Percentiles rank a stretch among this genome's conserved stretches.
These are phyloP conservation scores for Galbula dea DNA, from an alignment of 2,113 vertebrate species.

Conservation along the genomic window DNA sequence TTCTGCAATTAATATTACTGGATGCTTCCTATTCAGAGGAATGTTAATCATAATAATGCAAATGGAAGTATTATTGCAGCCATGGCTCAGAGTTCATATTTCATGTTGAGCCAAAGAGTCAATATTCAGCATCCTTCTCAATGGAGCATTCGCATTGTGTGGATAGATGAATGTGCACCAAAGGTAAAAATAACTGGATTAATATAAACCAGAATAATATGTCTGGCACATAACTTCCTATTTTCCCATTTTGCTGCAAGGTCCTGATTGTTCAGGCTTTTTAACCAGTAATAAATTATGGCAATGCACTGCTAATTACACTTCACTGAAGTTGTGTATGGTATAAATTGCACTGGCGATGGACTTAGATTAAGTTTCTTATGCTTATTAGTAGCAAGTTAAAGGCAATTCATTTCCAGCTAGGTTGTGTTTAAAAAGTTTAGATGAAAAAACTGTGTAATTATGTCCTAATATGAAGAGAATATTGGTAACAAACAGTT, in stretches of 20 bases:
- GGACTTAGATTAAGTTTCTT: conserved; percentile 61
- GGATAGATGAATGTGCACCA: conserved; percentile 22
- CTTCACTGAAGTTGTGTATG: conserved; percentile 36
- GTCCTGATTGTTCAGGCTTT: conserved; percentile 59
- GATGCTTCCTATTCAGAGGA: conserved; percentile 32
- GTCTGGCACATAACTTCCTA: conserved; percentile 29
- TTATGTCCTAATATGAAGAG: neutral
- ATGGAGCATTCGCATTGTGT: neutral
- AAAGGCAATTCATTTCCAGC: conserved; percentile 40
- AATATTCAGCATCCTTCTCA: conserved; percentile 36
- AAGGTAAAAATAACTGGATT: conserved; percentile 30
- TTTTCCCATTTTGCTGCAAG: conserved; percentile 46
- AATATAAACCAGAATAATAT: neutral
- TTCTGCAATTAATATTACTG: conserved; percentile 58
- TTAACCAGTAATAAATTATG: conserved; percentile 71
- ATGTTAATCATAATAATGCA: conserved; percentile 50
- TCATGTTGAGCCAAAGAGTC: conserved; percentile 28
- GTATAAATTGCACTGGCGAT: conserved; percentile 50
- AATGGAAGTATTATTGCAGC: conserved; percentile 49
- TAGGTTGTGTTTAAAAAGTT: conserved; percentile 39
- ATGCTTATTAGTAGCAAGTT: conserved; percentile 59
- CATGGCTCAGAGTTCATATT: conserved; percentile 35
- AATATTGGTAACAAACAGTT: neutral
- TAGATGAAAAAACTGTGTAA: neutral
- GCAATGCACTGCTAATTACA: conserved; percentile 70